Evolutionary conservation across 1,140 invertebrate genomes (phyloP).

Genomic region (Brachionus rotundiformis): DNA sequence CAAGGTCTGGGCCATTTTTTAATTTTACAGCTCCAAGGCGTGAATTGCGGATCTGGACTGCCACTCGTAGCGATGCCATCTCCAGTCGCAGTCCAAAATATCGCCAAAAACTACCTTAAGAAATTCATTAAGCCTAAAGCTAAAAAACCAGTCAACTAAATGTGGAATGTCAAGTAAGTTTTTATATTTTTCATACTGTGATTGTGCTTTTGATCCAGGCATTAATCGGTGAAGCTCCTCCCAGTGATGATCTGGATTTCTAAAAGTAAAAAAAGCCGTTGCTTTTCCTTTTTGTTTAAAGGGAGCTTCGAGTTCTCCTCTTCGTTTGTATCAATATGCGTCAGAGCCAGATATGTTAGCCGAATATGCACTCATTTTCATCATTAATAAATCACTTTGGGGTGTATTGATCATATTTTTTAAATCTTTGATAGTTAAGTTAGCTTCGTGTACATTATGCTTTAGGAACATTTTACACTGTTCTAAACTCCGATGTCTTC

Average conservation of each 20-base stretch:
- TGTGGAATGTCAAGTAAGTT: neutral
- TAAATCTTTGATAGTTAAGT: neutral
- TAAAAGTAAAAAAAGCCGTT: constrained; percentile 26
- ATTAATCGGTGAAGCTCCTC: neutral
- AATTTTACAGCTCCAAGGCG: constrained; percentile 1
- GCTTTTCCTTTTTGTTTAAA: constrained; percentile 13
- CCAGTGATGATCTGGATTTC: constrained; percentile 12
- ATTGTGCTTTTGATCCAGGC: neutral
- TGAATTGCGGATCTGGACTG: neutral
- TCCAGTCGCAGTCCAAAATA: neutral
- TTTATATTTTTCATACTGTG: neutral
- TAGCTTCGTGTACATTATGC: neutral
- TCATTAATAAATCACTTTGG: constrained; percentile 19
- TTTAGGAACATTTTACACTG: neutral
- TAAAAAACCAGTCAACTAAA: constrained; percentile 24
- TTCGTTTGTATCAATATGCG: constrained; percentile 17
- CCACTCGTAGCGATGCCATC: neutral
- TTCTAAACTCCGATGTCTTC: neutral
- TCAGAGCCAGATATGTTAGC: neutral
- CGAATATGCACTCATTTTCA: neutral
- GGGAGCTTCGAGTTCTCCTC: neutral
- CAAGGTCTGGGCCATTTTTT: neutral
- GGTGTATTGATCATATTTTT: neutral
- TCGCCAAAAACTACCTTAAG: neutral
- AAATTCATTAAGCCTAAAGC: constrained; percentile 2